Base-by-base conservation (phyloP, 2,888 invertebrate species). In the Cephus nigrinus region DNA sequence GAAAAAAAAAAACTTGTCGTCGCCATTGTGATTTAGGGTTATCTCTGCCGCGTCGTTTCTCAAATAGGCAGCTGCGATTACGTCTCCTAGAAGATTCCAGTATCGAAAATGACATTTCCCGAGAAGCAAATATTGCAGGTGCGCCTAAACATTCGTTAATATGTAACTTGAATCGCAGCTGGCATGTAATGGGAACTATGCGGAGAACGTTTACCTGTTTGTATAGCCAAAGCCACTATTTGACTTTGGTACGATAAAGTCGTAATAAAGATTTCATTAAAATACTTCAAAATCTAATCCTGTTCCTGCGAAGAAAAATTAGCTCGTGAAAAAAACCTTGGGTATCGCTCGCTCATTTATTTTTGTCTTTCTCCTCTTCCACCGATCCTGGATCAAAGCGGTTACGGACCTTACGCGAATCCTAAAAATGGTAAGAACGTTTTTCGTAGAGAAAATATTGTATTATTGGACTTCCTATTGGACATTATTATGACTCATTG, bases 221-320 rank as follows among this genome's bases (percentile, higher is more conserved):
- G 86, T 88, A 89, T 86, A 86, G 83, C 86, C 86, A 85, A 84
- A 84, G 87, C 86, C 86, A 86, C 86, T 88, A 88, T 90, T 90
- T 87, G 88, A 85, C 88, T 86, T 85, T 85, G 86, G 85, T 84
- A 80, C 78, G 82, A 86, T 86, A 86, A 87, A 87, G 81, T 86
- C 86, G 82, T 88, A 89, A 90, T 89, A 89, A 89, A 90, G 85
- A 88, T 90, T 89, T 87, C 86, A 88, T 87, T 88, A 86, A 88
- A 89, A 88, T 83, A 76, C 15, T 40, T 15, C 15, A 40, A 40
- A 40, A 40, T 40, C 15, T 40, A 40, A 40, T 40, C 0, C 40
- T 15, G 5, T 40, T 40, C 15, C 15, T 15, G 12, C 15, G 40
- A 40, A 40, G 4, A 12, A 15, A 40, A 40, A 40, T 40, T 40